phyloP scores from a whole-genome alignment of 2,113 vertebrate species.

The Canis aureus region DNA sequence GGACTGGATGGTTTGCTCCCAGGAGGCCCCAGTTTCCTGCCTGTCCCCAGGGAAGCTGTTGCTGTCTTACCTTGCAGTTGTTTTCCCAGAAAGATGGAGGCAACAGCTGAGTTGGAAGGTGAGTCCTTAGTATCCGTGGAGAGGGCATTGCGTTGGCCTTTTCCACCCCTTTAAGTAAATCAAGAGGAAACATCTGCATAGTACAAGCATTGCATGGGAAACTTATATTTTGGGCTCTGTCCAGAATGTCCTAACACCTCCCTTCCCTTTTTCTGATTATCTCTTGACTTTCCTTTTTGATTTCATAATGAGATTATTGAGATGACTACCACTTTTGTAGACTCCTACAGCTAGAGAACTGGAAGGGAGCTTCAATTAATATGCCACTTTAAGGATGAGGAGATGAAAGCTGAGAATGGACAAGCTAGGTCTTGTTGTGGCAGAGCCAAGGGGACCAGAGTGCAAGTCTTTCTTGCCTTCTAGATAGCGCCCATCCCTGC shows the following conservation, averaged over 20 bases:
- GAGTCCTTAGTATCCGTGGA: conserved; percentile 81
- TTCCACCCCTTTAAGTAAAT: conserved; percentile 69
- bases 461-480: neutral
- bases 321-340: neutral
- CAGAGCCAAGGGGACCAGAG: neutral
- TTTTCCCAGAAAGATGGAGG: conserved; percentile 83
- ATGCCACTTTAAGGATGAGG: neutral
- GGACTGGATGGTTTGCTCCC: neutral
- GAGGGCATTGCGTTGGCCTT: conserved; percentile 56
- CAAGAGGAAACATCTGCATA: neutral
- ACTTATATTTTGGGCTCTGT: no score
- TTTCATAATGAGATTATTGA: neutral
- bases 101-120: conserved; percentile 78
- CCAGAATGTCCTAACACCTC: neutral
- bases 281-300: neutral
- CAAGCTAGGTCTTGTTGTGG: neutral
- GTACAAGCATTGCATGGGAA: rapidly evolving
- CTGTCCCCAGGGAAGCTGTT: neutral
- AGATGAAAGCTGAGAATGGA: neutral
- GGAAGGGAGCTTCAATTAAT: neutral
- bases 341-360: neutral
- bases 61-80: conserved; percentile 80
- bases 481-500: neutral
- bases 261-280: neutral
- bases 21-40: neutral